These are phyloP conservation scores for Pentalonia nigronervosa DNA, from an alignment of 1,140 invertebrate species.

Conservation along the genomic window DNA sequence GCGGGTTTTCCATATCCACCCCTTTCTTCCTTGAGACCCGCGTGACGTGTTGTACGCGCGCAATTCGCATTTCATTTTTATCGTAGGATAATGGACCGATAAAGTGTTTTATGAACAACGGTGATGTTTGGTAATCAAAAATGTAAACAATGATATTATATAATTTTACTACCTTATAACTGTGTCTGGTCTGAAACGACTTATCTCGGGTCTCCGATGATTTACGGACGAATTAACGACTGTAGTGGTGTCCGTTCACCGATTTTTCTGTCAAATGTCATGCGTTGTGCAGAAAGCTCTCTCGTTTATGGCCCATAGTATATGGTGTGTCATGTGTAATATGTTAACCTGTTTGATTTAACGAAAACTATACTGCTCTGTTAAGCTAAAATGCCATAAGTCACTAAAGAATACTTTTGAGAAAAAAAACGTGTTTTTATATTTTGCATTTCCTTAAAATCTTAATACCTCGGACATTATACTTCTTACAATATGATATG, in stretches of 20 bases:
- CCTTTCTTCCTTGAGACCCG: not conserved
- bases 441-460: not conserved
- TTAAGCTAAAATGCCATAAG: not conserved
- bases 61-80: not conserved
- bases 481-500: not conserved
- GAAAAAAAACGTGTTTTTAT: not conserved
- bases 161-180: not conserved
- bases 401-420: not conserved
- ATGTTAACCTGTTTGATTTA: not conserved
- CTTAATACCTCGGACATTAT: not conserved
- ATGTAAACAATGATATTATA: constrained; percentile 1
- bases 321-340: not conserved
- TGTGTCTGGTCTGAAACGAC: not conserved
- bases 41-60: too few species aligned
- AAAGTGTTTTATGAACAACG: not conserved
- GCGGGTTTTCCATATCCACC: not conserved
- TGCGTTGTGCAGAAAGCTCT: not conserved
- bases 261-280: not conserved
- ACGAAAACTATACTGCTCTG: not conserved
- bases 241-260: not conserved
- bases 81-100: not conserved
- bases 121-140: not conserved
- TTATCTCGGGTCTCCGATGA: too few species aligned
- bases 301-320: not conserved
- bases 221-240: not conserved